Evolutionary conservation across 2,797 vertebrate species (phyloP).

Genomic region (Chelidonichthys spinosus): DNA sequence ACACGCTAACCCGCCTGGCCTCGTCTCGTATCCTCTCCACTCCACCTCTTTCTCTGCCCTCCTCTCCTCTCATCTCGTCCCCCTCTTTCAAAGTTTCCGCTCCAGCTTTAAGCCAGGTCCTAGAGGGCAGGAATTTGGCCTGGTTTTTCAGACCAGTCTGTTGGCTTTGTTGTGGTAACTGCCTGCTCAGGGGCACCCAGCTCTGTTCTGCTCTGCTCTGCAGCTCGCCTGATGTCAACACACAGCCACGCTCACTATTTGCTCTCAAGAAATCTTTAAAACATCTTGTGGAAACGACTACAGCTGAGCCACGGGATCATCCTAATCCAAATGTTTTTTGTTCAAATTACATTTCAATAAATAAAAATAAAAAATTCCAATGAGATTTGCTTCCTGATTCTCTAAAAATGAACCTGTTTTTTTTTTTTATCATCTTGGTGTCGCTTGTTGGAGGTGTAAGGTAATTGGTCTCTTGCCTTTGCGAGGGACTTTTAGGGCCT

Average conservation of each 20-base stretch:
- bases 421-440: slow-evolving; percentile 19
- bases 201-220: slow-evolving; percentile 70
- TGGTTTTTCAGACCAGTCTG: slow-evolving; percentile 79
- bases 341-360: slow-evolving; percentile 24
- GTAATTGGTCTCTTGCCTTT: slow-evolving; percentile 39
- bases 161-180: slow-evolving; percentile 83
- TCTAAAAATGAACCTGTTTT: background rate
- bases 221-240: slow-evolving; percentile 74
- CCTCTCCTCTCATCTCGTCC: slow-evolving; percentile 59
- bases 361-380: background rate
- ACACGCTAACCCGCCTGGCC: slow-evolving; percentile 64
- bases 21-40: slow-evolving; percentile 74
- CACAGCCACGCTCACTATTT: slow-evolving; percentile 61
- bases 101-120: slow-evolving; percentile 79
- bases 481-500: slow-evolving; percentile 58
- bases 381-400: background rate
- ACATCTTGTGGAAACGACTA: slow-evolving; percentile 59
- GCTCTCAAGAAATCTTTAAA: slow-evolving; percentile 60
- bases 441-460: slow-evolving; percentile 31
- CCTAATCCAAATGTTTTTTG: slow-evolving; percentile 22
- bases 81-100: slow-evolving; percentile 77
- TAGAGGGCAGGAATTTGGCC: slow-evolving; percentile 84
- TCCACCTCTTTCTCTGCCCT: slow-evolving; percentile 62
- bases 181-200: slow-evolving; percentile 78
- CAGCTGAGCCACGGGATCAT: slow-evolving; percentile 41